phyloP scores from a whole-genome alignment of 1,140 invertebrate species.

The Alviniconcha marisindica region DNA sequence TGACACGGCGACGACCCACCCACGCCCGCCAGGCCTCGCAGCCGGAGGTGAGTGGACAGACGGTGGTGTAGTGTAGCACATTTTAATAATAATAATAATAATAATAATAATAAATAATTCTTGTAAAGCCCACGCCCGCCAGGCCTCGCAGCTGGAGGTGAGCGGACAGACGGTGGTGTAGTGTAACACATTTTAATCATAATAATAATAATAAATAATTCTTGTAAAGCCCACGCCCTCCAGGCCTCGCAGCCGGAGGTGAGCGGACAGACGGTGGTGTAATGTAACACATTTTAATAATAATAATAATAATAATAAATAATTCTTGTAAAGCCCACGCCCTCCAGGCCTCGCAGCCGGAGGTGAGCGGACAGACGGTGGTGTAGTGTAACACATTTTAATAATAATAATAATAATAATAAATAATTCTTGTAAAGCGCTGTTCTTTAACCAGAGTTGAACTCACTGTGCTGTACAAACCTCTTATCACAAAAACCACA shows the following conservation, averaged over 20 bases:
- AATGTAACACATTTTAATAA: not conserved
- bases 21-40: slow-evolving; percentile 60
- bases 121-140: slow-evolving; percentile 54
- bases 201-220: not conserved
- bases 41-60: slow-evolving; percentile 57
- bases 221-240: slow-evolving; percentile 48
- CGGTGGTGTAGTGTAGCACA: too few species aligned
- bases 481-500: too few species aligned
- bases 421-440: too few species aligned
- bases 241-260: slow-evolving; percentile 62
- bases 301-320: not conserved
- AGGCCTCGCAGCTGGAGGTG: slow-evolving; percentile 60
- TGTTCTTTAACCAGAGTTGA: too few species aligned
- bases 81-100: not conserved
- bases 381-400: too few species aligned
- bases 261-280: too few species aligned
- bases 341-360: slow-evolving; percentile 58
- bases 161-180: too few species aligned
- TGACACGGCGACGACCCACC: slow-evolving; percentile 33
- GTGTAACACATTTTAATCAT: not conserved
- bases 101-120: not conserved
- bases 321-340: too few species aligned
- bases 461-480: too few species aligned
- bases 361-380: too few species aligned
- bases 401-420: not conserved